Conservation (phyloP, 2,797 vertebrate species). For the Rhinoraja longicauda region DNA sequence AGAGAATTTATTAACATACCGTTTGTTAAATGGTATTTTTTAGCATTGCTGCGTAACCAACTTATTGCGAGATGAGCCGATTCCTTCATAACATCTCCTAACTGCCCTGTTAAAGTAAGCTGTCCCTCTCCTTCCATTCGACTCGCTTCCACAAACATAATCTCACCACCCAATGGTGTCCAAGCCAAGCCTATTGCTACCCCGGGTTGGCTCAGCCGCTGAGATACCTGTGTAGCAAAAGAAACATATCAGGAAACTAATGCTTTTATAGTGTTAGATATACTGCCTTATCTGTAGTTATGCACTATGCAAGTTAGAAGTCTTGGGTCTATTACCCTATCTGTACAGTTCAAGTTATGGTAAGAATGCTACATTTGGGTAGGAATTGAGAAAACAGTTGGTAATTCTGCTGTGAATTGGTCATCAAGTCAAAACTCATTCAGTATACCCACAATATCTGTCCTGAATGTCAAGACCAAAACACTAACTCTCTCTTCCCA, state of each 20-base stretch:
- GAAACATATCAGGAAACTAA: constrained; percentile 33
- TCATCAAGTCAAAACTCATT: background rate
- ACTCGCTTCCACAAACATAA: constrained; percentile 96
- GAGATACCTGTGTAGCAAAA: constrained; percentile 68
- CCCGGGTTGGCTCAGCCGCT: constrained; percentile 81
- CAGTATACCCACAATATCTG: background rate
- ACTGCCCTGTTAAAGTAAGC: constrained; percentile 84
- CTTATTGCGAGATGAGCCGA: constrained; percentile 92
- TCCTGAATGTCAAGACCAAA: too few species aligned
- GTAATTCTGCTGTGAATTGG: background rate
- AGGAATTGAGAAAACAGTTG: background rate
- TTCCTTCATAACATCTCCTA: constrained; percentile 94
- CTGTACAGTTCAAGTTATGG: background rate
- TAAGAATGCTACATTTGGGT: background rate
- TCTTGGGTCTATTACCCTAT: background rate
- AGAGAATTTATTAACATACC: constrained; percentile 53
- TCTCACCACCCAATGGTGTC: constrained; percentile 88
- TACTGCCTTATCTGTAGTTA: background rate
- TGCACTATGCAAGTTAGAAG: background rate
- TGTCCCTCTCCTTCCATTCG: constrained; percentile 92
- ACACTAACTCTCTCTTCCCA: too few species aligned
- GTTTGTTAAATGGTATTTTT: constrained; percentile 78
- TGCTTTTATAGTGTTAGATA: background rate
- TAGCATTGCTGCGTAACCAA: constrained; percentile 89
- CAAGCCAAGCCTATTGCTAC: constrained; percentile 91